Evolutionary conservation across 2,797 vertebrate species (phyloP).

Genomic region (Galagoides demidoff): DNA sequence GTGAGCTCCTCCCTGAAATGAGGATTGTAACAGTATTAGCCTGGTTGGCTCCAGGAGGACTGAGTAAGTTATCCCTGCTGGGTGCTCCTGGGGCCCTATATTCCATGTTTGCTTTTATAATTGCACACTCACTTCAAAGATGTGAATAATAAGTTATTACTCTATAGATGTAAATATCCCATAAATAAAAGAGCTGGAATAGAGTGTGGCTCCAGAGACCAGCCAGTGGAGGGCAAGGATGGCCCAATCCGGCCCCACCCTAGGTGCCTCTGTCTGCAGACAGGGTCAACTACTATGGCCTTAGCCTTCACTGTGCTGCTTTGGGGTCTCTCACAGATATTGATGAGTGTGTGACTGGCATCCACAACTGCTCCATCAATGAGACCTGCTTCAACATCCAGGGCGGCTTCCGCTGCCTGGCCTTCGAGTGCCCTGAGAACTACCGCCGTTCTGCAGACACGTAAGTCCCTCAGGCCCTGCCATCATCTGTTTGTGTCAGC

Average conservation of each 20-base stretch:
- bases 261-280: rapidly evolving
- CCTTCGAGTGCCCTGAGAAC: constrained; percentile 94
- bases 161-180: rapidly evolving
- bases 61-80: rapidly evolving
- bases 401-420: constrained; percentile 94
- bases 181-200: rapidly evolving
- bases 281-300: neutral
- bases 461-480: constrained; percentile 89
- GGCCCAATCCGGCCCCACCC: neutral
- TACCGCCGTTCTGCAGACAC: constrained; percentile 93
- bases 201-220: neutral
- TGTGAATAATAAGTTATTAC: rapidly evolving
- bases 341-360: constrained; percentile 94
- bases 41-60: neutral
- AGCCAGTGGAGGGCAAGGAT: neutral
- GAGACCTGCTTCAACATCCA: constrained; percentile 98
- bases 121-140: rapidly evolving
- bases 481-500: rapidly evolving
- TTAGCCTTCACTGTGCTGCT: neutral
- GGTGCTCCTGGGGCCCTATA: no score
- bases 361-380: constrained; percentile 92
- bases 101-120: rapidly evolving
- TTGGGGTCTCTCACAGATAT: constrained; percentile 88
- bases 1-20: neutral
- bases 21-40: neutral